Percentiles rank a stretch among this genome's conserved stretches.
Conservation (phyloP, 2,797 vertebrate species). For the Avahi laniger region DNA sequence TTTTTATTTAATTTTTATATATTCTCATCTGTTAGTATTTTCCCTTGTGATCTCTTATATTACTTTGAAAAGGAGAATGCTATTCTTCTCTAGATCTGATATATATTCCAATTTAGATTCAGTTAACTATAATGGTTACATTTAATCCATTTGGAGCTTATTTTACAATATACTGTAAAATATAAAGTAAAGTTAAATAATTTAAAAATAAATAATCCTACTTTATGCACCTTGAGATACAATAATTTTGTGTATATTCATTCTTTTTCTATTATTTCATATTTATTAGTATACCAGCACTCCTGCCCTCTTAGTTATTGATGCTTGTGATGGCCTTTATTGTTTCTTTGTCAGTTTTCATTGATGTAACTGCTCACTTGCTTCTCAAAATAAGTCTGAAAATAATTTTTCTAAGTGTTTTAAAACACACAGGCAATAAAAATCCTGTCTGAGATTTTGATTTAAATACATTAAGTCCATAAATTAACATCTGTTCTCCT, state of each 20-base stretch:
- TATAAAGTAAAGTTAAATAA: slow-evolving; percentile 7
- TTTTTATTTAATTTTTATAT: slow-evolving; percentile 22
- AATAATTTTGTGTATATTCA: neutral
- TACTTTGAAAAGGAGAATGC: neutral
- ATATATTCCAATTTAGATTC: neutral
- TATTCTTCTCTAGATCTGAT: neutral
- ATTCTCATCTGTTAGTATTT: neutral
- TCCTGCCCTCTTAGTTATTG: neutral
- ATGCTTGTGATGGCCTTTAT: neutral
- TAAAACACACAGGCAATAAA: neutral
- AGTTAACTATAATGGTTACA: neutral
- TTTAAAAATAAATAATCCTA: neutral
- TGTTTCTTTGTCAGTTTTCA: neutral
- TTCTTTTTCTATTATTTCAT: neutral
- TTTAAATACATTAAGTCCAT: neutral
- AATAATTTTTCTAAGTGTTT: neutral
- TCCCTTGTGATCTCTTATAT: neutral
- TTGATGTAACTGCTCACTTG: neutral
- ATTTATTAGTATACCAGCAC: neutral
- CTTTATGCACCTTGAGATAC: neutral
- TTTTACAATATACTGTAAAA: neutral
- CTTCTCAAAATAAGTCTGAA: neutral
- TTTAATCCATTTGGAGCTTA: neutral
- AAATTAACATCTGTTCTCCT: neutral
- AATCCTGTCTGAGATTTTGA: neutral